Percentiles rank a stretch among this genome's conserved stretches.
Evolutionary conservation across 2,113 vertebrate species (phyloP).

Genomic region (Aphelocoma coerulescens): DNA sequence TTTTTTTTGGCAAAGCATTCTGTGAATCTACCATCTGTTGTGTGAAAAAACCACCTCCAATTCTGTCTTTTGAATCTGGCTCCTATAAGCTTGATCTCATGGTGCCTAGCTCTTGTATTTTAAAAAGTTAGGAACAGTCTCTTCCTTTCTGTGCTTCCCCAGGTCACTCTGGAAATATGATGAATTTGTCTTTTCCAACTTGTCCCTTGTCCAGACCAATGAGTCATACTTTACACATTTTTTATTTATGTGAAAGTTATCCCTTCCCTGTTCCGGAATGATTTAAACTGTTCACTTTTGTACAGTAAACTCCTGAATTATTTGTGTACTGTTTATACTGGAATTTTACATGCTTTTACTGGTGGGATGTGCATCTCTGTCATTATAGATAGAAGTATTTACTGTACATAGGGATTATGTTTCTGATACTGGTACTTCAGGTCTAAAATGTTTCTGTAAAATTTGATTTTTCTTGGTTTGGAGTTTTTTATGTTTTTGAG

Average conservation of each 20-base stretch:
- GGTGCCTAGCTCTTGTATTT: background rate
- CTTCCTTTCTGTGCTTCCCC: background rate
- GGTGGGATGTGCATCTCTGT: background rate
- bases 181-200: background rate
- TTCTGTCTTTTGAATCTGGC: background rate
- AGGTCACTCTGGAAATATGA: background rate
- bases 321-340: background rate
- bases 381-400: background rate
- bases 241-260: background rate
- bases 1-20: background rate
- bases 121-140: background rate
- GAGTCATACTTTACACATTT: background rate
- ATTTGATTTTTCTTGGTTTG: background rate
- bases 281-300: background rate
- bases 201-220: constrained; percentile 1
- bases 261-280: background rate
- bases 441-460: background rate
- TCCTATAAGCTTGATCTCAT: background rate
- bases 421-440: background rate
- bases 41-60: constrained; percentile 17
- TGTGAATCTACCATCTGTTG: constrained; percentile 14
- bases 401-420: background rate
- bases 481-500: background rate
- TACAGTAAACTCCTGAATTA: background rate
- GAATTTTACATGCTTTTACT: background rate